Percentiles rank a stretch among this genome's conserved stretches.
phyloP scores from a whole-genome alignment of 2,113 vertebrate genomes.

The Pterocles burchelli region DNA sequence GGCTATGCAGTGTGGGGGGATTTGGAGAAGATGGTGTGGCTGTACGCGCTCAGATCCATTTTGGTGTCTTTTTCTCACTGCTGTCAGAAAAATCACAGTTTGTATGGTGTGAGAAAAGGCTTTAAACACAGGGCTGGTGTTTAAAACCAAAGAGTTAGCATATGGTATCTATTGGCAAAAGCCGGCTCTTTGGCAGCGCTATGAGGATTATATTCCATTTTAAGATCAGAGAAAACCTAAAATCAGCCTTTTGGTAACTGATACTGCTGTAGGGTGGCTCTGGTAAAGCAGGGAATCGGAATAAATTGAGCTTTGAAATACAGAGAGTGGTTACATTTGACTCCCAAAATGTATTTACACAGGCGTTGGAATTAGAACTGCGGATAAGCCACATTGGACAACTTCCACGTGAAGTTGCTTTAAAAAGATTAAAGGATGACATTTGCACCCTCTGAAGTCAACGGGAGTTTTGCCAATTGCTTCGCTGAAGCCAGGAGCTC shows the following conservation, averaged over 20 bases:
- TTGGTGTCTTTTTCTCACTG: not conserved
- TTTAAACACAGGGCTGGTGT: not conserved
- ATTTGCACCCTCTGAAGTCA: not conserved
- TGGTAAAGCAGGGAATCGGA: not conserved
- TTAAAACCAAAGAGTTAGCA: not conserved
- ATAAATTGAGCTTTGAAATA: not conserved
- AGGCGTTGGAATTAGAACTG: not conserved
- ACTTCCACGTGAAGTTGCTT: not conserved
- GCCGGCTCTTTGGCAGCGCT: not conserved
- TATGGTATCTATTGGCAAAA: not conserved
- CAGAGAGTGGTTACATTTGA: not conserved
- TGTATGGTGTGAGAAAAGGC: not conserved
- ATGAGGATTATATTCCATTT: not conserved
- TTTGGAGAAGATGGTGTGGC: not conserved
- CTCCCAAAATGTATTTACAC: not conserved
- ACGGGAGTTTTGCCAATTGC: not conserved
- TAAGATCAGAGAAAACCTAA: not conserved
- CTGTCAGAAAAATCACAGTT: not conserved
- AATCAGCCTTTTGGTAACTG: not conserved
- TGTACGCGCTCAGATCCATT: not conserved
- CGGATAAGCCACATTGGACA: not conserved
- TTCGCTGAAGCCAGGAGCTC: not conserved
- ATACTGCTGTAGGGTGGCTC: not conserved
- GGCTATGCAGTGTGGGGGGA: rapidly evolving
- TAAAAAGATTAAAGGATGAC: not conserved